Evolutionary conservation across 2,888 invertebrate species (phyloP), one percentile per base, ranked within the genome.

Genomic region (Acleris literana): DNA sequence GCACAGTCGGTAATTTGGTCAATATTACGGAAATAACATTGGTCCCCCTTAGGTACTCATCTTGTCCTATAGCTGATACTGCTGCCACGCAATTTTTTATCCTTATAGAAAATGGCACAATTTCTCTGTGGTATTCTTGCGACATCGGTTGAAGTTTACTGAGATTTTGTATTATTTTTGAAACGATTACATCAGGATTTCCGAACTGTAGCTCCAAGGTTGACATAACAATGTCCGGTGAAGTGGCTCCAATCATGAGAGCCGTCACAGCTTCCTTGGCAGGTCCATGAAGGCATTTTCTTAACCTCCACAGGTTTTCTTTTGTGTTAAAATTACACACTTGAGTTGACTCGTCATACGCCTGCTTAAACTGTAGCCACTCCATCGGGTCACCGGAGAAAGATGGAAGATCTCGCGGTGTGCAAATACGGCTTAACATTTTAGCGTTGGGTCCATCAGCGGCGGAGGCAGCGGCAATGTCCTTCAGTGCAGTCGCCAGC

Each of bases 341-440:
- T 25, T 64, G 6, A 0, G 75, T 71, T 0, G 74, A 74, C 39
- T 76, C 75, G 2, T 70, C 55, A 39, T 67, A 77, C 0, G 75
- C 72, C 22, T 72, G 68, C 51, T 69, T 75, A 29, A 75, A 74
- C 2, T 61, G 68, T 6, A 76, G 64, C 73, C 75, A 76, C 3
- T 77, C 73, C 68, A 76, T 44, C 0, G 71, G 74, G 55, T 76
- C 74, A 6, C 76, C 74, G 11, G 20, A 70, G 43, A 71, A 74
- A 3, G 5, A 6, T 5, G 72, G 72, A 39, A 72, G 46, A 4
- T 75, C 75, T 43, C 54, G 64, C 2, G 73, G 70, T 6, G 70
- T 72, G 48, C 69, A 58, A 2, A 73, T 44, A 6, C 72, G 69
- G 52, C 69, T 71, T 1, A 73, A 60, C 17, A 72, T 18, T 9